Evolutionary conservation across 2,797 vertebrate genomes (phyloP), one percentile per base, ranked within the genome.

Genomic region (Glyptemys insculpta): DNA sequence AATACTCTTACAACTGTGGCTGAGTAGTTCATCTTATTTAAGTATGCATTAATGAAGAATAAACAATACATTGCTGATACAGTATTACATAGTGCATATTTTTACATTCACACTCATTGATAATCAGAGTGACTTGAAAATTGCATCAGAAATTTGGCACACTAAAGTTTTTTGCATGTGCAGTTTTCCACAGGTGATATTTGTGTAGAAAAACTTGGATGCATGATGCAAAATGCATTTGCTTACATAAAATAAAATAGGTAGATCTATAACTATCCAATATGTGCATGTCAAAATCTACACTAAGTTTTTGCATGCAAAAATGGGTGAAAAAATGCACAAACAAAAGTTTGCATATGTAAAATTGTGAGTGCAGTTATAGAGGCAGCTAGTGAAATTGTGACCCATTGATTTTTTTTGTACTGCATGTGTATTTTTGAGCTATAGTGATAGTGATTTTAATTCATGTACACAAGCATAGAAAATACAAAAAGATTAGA

Each of bases 361-460:
- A 76, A 76, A 94, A 74, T 18, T 81, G 44, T 3, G 0, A 0
- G 4, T 65, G 12, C 0, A 0, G 12, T 81, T 94, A 86, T 54
- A 25, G n/a, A 86, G 74, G 34, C 86, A 68, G 74, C 16, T 57
- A 76, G 4, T 83, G 56, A 89, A 92, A 72, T 6, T 16, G 16
- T 23, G 8, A 14, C 79, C 81, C 21, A 16, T 89, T 95, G 84
- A 87, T 29, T 15, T 83, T 53, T 53, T 79, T 49, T 86, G 10
- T 19, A 53, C 5, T 81, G 10, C 1, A 1, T 83, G 37, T 74
- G 15, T 91, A 31, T 89, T 90, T 95, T 87, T 95, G 25, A 29
- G 1, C 1, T 0, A 49, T 79, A 49, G 78, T 85, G 8, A 44
- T 85, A 27, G 2, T 47, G 79, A 47, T 89, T 49, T 92, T 79